Conservation (phyloP, 2,797 vertebrate genomes). For the Gallinago solitaria region DNA sequence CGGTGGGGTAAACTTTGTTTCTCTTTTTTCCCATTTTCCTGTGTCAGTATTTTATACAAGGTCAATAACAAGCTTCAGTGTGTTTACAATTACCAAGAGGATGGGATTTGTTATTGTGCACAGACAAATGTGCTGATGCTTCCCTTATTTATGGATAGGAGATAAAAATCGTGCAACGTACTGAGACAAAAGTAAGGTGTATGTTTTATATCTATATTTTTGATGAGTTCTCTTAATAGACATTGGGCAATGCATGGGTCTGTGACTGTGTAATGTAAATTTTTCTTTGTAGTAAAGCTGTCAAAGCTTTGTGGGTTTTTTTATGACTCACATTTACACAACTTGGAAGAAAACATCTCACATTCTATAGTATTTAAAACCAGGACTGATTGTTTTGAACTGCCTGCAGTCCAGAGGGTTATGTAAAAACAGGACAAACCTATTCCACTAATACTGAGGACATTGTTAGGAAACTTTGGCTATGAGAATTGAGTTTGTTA, state of each 20-base stretch:
- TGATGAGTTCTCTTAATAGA: conserved; percentile 70
- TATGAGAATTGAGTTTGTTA: background rate
- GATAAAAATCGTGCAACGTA: conserved; percentile 66
- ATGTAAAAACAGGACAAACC: background rate
- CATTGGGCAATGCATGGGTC: conserved; percentile 39
- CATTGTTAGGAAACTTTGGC: background rate
- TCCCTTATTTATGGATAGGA: conserved; percentile 71
- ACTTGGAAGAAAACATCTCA: conserved; percentile 20
- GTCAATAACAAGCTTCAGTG: conserved; percentile 74
- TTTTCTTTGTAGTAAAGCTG: conserved; percentile 66
- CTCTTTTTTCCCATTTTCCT: background rate
- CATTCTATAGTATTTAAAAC: conserved; percentile 17
- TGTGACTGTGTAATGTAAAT: conserved; percentile 63
- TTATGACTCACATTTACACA: conserved; percentile 49
- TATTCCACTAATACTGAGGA: background rate
- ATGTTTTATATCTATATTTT: conserved; percentile 72
- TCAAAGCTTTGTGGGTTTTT: conserved; percentile 19
- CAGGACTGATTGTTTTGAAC: background rate
- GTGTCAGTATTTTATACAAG: conserved; percentile 66
- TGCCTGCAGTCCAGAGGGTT: background rate
- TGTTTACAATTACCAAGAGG: conserved; percentile 75
- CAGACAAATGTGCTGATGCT: conserved; percentile 70
- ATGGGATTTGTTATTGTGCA: conserved; percentile 73
- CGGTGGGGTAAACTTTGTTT: background rate
- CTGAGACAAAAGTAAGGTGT: conserved; percentile 67